Conservation (phyloP, 2,797 vertebrate genomes). For the Sebastes alutus region DNA sequence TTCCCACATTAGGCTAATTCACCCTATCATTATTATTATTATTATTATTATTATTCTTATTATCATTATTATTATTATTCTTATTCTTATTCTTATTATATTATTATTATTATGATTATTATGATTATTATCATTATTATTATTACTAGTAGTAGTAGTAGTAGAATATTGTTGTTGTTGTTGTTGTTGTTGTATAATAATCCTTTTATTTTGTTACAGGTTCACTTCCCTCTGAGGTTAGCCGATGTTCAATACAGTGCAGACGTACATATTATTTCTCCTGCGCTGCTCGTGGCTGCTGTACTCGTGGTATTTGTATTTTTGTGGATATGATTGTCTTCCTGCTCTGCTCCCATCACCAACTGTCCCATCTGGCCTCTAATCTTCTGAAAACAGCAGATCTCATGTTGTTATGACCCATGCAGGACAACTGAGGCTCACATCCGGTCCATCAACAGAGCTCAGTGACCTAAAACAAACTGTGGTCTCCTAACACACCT, state of each 20-base stretch:
- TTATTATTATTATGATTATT: too few species aligned
- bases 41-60: too few species aligned
- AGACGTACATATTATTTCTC: not conserved
- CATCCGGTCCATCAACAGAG: not conserved
- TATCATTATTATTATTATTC: rapidly evolving
- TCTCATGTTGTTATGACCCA: not conserved
- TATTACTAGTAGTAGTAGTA: too few species aligned
- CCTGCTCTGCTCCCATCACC: not conserved
- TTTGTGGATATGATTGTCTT: not conserved
- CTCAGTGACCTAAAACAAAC: not conserved
- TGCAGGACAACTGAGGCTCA: not conserved
- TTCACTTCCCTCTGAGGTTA: not conserved
- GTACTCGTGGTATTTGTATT: not conserved
- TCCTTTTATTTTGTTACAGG: not conserved
- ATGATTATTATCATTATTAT: rapidly evolving
- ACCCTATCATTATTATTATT: too few species aligned
- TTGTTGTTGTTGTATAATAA: not conserved
- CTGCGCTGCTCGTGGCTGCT: not conserved
- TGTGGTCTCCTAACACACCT: not conserved
- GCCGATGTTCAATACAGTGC: not conserved
- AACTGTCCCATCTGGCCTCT: not conserved
- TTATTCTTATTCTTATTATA: too few species aligned
- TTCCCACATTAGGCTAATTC: too few species aligned
- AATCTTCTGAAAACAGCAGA: slow-evolving; percentile 5
- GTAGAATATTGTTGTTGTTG: too few species aligned